phyloP scores from a whole-genome alignment of 2,113 vertebrate genomes.

The Proterorhinus semilunaris region DNA sequence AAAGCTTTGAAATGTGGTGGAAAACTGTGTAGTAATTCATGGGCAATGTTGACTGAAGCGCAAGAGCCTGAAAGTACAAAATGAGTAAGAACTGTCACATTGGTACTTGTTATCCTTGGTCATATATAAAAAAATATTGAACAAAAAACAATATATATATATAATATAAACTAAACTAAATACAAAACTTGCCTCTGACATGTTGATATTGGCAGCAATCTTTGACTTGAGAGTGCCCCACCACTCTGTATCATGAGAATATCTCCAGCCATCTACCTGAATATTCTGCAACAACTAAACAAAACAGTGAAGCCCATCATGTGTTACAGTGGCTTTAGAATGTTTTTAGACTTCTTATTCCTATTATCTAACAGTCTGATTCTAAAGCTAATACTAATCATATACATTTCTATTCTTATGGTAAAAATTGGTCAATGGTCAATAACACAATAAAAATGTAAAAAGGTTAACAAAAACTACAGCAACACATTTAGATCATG shows the following conservation, averaged over 20 bases:
- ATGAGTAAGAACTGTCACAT: background rate
- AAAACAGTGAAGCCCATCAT: background rate
- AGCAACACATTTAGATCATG: too few species aligned
- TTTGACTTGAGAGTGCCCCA: conserved; percentile 84
- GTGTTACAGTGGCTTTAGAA: background rate
- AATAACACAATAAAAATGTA: too few species aligned
- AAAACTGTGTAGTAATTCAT: conserved; percentile 98
- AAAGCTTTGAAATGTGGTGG: conserved; percentile 81
- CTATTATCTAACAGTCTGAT: too few species aligned
- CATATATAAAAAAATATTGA: too few species aligned
- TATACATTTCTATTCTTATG: too few species aligned
- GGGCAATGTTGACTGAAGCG: conserved; percentile 76
- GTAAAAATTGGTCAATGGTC: too few species aligned
- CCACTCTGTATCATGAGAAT: conserved; percentile 82
- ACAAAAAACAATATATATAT: background rate
- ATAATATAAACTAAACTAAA: background rate
- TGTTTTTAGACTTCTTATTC: too few species aligned
- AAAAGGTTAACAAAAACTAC: too few species aligned
- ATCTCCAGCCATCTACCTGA: conserved; percentile 77
- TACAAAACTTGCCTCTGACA: conserved; percentile 78
- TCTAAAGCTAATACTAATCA: too few species aligned
- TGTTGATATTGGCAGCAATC: conserved; percentile 82
- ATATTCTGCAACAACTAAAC: conserved; percentile 82
- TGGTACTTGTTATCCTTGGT: too few species aligned
- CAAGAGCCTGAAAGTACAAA: conserved; percentile 77